Base-by-base conservation (phyloP, 2,797 vertebrate species). In the Tapirus indicus region DNA sequence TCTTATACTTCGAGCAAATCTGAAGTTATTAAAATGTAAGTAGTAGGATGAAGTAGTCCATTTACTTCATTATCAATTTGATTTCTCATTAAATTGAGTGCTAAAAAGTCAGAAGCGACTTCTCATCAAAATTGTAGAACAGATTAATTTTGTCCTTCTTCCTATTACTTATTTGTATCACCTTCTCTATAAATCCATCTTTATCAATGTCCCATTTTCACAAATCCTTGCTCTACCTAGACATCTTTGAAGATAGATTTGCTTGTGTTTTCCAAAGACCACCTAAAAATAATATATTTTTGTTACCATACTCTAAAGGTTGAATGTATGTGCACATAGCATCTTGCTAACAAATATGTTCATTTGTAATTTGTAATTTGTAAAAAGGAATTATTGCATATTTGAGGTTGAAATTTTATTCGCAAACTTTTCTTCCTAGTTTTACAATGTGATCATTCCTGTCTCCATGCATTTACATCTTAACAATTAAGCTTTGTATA, bases 351-450 rank as follows among this genome's bases (percentile, higher is more conserved):
- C 62, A 88, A 58, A 47, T 74, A 72, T 18, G n/a, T 80, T 47
- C 29, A 62, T 69, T 89, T 84, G 20, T 71, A 44, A 62, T 69
- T 89, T 84, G 20, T 71, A 44, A 62, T 84, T 95, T 88, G 10
- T 62, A 72, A 60, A 78, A 90, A 69, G 9, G 21, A 25, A 47
- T 35, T 35, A 86, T 84, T 87, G 13, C 5, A 44, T 72, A 94
- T 77, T 77, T 85, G 21, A 91, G 32, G 29, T 68, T 79, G 41
- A 88, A 92, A 79, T 85, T 96, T 91, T 88, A 85, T 32, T n/a
- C 32, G 85, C 29, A 91, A 64, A 20, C 7, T 32, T 68, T 94
- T 92, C 35, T 77, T 72, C n/a, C 66, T 64, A 88, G 4, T 83
- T 80, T 54, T 83, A 71, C 27, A 75, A 41, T 56, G 49, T 72